A percentile compares a stretch with the other conserved stretches of the same genome.
These are phyloP conservation scores for Carpatolechia fugitivella DNA, from an alignment of 2,888 invertebrate species.

Conservation along the genomic window DNA sequence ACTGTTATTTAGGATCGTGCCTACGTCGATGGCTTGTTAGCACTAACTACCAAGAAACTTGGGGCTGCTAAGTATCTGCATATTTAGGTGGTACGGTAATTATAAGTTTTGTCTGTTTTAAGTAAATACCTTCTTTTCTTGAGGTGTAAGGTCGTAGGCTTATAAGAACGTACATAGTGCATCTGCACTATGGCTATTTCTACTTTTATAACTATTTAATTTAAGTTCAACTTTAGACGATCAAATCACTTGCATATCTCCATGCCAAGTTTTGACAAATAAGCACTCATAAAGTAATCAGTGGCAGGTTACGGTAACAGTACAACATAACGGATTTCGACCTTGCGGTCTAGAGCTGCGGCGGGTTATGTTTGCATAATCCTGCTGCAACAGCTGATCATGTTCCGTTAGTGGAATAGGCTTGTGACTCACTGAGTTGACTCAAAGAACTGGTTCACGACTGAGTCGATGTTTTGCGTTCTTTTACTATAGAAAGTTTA, in stretches of 20 bases:
- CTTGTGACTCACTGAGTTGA: not conserved
- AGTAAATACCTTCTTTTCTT: too few relatives aligned
- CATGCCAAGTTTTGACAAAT: not conserved
- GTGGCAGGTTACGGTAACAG: not conserved
- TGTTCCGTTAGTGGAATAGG: slow-evolving; percentile 27
- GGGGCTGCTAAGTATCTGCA: not conserved
- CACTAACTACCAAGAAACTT: not conserved
- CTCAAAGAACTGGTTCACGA: not conserved
- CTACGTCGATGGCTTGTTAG: not conserved
- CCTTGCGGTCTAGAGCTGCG: slow-evolving; percentile 32
- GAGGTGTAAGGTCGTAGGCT: too few relatives aligned
- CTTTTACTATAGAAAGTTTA: too few relatives aligned
- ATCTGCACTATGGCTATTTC: too few relatives aligned
- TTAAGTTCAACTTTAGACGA: too few relatives aligned
- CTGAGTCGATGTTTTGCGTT: too few relatives aligned
- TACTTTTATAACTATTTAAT: too few relatives aligned
- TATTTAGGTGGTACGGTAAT: too few relatives aligned
- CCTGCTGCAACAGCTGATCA: slow-evolving; percentile 33
- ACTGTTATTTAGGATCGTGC: slow-evolving; percentile 27
- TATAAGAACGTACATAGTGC: too few relatives aligned
- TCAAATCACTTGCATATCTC: not conserved
- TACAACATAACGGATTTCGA: slow-evolving; percentile 29
- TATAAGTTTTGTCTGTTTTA: too few relatives aligned
- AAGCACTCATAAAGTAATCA: not conserved
- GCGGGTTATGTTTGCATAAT: slow-evolving; percentile 40